These are phyloP conservation scores for Microtus obscurus DNA, from an alignment of 2,797 vertebrate genomes.

Conservation along the genomic window DNA sequence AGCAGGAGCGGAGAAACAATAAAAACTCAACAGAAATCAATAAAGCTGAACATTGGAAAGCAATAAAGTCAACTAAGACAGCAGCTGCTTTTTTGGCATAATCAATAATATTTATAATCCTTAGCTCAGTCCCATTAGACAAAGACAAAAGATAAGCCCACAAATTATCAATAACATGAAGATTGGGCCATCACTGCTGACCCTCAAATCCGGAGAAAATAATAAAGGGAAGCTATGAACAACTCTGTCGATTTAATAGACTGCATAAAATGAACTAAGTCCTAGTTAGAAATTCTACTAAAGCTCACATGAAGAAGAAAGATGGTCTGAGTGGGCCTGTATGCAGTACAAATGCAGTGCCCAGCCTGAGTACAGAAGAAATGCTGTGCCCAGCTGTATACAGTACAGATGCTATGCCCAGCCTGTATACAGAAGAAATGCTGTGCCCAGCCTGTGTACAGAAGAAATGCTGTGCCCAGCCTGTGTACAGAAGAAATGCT, in stretches of 20 bases:
- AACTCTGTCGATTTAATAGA: neutral
- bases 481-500: too few species aligned
- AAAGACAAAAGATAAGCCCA: neutral
- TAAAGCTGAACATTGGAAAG: slow-evolving; percentile 27
- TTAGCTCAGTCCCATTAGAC: slow-evolving; percentile 3
- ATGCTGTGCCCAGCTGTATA: too few species aligned
- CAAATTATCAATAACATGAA: neutral
- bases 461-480: too few species aligned
- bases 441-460: too few species aligned
- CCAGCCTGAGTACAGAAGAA: too few species aligned
- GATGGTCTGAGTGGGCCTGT: neutral
- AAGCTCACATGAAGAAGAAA: slow-evolving; percentile 9
- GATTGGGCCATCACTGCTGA: neutral
- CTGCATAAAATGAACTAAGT: neutral
- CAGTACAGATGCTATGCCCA: too few species aligned
- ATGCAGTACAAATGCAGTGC: neutral
- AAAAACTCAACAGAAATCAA: slow-evolving; percentile 30
- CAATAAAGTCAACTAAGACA: slow-evolving; percentile 32
- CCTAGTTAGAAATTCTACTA: neutral
- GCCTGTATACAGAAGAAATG: too few species aligned
- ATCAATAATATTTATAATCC: neutral
- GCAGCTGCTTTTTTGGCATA: neutral
- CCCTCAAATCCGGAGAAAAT: neutral
- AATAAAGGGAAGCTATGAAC: neutral
- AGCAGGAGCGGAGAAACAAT: neutral